phyloP scores from a whole-genome alignment of 2,888 invertebrate species.

The Tyria jacobaeae region DNA sequence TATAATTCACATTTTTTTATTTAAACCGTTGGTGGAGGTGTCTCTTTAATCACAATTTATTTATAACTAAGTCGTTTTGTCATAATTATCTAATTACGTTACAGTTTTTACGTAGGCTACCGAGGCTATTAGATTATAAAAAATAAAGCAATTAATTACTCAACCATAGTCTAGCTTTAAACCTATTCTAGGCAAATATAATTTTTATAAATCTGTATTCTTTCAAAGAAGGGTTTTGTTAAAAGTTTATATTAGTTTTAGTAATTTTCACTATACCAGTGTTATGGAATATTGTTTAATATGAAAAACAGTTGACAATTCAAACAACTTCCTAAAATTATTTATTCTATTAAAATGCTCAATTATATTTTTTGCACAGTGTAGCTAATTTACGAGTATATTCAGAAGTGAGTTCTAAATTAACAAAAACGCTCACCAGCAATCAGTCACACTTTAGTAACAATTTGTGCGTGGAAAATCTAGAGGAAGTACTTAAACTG shows the following conservation, averaged over 20 bases:
- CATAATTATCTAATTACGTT: conserved; percentile 11
- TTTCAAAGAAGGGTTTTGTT: too few relatives aligned
- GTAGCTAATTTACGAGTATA: neutral
- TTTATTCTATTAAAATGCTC: neutral
- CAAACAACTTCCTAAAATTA: neutral
- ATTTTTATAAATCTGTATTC: too few relatives aligned
- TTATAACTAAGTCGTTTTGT: conserved; percentile 8
- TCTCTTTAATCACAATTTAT: conserved; percentile 5
- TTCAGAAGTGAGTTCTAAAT: neutral
- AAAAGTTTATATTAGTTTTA: too few relatives aligned
- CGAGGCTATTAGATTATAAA: neutral
- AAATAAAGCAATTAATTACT: neutral
- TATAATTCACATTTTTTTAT: conserved; percentile 17
- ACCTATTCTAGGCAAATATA: neutral
- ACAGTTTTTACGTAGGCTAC: conserved; percentile 2
- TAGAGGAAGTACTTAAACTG: too few relatives aligned
- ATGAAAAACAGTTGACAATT: neutral
- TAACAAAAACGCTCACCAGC: neutral
- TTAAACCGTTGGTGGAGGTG: conserved; percentile 9
- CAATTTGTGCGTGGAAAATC: too few relatives aligned
- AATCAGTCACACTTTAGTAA: neutral
- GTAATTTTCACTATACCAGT: too few relatives aligned
- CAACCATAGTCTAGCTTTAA: neutral
- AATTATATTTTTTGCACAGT: neutral
- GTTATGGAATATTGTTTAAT: too few relatives aligned